Conservation (phyloP, 2,113 vertebrate genomes). For the Brachyhypopomus gauderio region DNA sequence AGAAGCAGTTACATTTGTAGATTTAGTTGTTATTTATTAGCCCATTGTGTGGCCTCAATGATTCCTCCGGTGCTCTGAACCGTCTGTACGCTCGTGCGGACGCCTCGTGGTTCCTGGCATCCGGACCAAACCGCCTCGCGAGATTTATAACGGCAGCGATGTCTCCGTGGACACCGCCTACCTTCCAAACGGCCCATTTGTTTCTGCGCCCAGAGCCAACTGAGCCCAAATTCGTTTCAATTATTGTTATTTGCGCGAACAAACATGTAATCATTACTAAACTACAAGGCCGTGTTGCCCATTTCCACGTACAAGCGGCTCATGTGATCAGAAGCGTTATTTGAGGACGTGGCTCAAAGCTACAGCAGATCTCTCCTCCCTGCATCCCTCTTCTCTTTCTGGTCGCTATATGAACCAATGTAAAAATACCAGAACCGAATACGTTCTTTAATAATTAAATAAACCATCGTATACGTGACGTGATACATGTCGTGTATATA, state of each 20-base stretch:
- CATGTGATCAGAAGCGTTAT: not conserved
- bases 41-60: constrained; percentile 16
- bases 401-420: too few relatives aligned
- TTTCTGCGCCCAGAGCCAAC: constrained; percentile 64
- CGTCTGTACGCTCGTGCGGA: constrained; percentile 27
- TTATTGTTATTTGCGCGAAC: constrained; percentile 57
- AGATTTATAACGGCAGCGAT: constrained; percentile 53
- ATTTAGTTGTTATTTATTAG: constrained; percentile 19
- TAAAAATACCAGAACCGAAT: too few relatives aligned
- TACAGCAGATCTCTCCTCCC: too few relatives aligned
- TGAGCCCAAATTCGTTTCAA: constrained; percentile 64
- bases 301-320: not conserved
- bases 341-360: not conserved
- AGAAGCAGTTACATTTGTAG: not conserved
- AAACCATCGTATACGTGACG: not conserved
- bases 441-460: not conserved
- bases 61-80: not conserved
- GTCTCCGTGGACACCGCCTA: constrained; percentile 49
- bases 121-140: constrained; percentile 46
- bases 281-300: not conserved
- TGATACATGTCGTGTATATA: not conserved
- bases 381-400: too few relatives aligned
- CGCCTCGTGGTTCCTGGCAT: constrained; percentile 33
- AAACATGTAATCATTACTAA: constrained; percentile 61
- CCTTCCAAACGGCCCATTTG: constrained; percentile 60